Percentiles rank a stretch among this genome's conserved stretches.
phyloP scores from a whole-genome alignment of 2,113 vertebrate species.

The Uria aalge region DNA sequence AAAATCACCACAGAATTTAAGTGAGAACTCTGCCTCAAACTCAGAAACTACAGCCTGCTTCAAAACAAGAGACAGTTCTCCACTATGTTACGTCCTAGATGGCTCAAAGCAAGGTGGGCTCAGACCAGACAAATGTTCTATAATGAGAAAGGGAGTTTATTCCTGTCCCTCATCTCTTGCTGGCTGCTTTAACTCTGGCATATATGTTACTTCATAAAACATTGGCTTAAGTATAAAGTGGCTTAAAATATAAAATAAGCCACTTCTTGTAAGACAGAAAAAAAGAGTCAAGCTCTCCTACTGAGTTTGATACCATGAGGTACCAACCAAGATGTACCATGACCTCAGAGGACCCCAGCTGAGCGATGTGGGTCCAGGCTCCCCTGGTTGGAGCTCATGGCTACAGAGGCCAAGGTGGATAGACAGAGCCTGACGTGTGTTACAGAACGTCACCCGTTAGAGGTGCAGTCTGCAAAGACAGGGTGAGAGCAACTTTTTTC shows the following conservation, averaged over 20 bases:
- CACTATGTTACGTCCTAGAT: not conserved
- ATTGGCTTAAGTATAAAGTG: not conserved
- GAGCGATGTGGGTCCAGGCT: not conserved
- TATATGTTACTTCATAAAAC: not conserved
- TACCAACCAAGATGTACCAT: not conserved
- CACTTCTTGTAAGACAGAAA: not conserved
- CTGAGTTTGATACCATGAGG: not conserved
- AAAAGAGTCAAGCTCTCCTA: not conserved
- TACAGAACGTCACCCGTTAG: not conserved
- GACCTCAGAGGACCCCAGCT: not conserved
- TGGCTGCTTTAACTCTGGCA: not conserved
- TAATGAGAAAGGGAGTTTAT: not conserved
- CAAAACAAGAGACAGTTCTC: not conserved
- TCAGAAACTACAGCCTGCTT: not conserved
- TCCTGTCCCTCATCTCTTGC: not conserved
- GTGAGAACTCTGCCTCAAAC: not conserved
- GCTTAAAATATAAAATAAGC: not conserved
- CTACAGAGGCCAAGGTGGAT: not conserved
- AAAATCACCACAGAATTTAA: not conserved
- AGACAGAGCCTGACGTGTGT: not conserved
- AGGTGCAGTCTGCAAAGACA: not conserved
- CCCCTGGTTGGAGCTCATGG: not conserved
- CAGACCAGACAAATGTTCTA: not conserved
- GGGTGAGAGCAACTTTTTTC: not conserved
- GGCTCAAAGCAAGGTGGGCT: not conserved